These are phyloP conservation scores for Pungitius pungitius DNA, from an alignment of 2,113 vertebrate species.

Conservation along the genomic window DNA sequence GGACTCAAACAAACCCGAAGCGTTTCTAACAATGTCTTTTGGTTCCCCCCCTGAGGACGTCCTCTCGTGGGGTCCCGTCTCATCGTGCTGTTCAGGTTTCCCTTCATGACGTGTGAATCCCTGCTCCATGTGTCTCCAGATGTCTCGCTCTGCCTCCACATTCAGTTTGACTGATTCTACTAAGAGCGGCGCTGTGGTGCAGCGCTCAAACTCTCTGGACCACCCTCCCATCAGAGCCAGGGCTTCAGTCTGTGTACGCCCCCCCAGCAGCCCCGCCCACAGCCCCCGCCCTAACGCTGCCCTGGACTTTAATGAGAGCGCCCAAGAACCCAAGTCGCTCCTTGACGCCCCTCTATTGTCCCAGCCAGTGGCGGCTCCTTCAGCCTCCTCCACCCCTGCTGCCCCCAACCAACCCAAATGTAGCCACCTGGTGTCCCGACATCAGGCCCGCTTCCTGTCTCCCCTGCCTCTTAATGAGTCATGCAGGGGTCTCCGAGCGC, in stretches of 20 bases:
- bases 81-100: not conserved
- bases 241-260: conserved; percentile 74
- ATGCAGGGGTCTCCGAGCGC: conserved; percentile 38
- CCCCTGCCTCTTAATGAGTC: conserved; percentile 22
- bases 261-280: conserved; percentile 59
- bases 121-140: conserved; percentile 77
- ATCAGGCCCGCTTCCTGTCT: conserved; percentile 17
- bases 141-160: conserved; percentile 83
- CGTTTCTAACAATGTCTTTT: not conserved
- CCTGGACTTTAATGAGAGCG: conserved; percentile 25
- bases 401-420: conserved; percentile 11
- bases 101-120: conserved; percentile 32
- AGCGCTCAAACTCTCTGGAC: conserved; percentile 85
- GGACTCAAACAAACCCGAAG: no score
- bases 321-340: not conserved
- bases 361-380: conserved; percentile 30
- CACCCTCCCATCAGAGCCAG: conserved; percentile 76
- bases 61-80: not conserved
- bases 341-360: not conserved
- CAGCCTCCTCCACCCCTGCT: conserved; percentile 26
- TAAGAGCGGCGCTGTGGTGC: conserved; percentile 78
- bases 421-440: conserved; percentile 14
- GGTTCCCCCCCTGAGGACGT: not conserved
- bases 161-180: conserved; percentile 82
- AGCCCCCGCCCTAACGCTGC: conserved; percentile 48